A percentile compares a stretch with the other conserved stretches of the same genome.
These are phyloP conservation scores for Murina feae DNA, from an alignment of 2,113 vertebrate species.

Conservation along the genomic window DNA sequence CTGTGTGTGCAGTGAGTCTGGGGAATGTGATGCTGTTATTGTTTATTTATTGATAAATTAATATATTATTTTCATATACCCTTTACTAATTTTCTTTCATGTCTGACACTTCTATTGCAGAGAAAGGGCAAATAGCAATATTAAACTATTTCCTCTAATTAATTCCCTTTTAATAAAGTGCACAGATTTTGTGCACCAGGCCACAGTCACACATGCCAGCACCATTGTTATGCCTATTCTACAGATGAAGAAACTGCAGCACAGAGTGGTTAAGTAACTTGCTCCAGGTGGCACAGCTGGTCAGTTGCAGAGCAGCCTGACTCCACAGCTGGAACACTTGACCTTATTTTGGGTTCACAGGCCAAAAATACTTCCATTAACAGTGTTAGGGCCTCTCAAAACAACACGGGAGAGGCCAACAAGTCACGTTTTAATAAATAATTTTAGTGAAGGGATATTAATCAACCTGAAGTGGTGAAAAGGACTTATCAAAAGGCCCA, in stretches of 20 bases:
- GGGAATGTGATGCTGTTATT: no score
- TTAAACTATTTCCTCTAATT: no score
- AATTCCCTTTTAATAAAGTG: no score
- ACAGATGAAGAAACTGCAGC: neutral
- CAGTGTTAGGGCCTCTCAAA: neutral
- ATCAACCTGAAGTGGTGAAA: neutral
- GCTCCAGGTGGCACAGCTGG: neutral
- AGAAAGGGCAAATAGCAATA: no score
- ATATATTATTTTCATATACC: no score
- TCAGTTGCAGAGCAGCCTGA: neutral
- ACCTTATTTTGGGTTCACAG: neutral
- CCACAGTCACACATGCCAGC: neutral
- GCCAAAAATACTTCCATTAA: neutral
- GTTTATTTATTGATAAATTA: no score
- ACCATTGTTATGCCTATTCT: neutral
- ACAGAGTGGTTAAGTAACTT: neutral
- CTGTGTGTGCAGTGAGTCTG: no score
- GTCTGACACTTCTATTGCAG: no score
- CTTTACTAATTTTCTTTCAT: no score
- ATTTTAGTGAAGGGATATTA: neutral
- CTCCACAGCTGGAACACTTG: neutral
- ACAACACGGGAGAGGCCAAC: neutral
- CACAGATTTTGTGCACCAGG: no score
- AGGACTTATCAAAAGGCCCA: neutral
- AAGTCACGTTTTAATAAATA: neutral